Evolutionary conservation across 1,140 invertebrate genomes (phyloP).

Genomic region (Trichogramma pretiosum): DNA sequence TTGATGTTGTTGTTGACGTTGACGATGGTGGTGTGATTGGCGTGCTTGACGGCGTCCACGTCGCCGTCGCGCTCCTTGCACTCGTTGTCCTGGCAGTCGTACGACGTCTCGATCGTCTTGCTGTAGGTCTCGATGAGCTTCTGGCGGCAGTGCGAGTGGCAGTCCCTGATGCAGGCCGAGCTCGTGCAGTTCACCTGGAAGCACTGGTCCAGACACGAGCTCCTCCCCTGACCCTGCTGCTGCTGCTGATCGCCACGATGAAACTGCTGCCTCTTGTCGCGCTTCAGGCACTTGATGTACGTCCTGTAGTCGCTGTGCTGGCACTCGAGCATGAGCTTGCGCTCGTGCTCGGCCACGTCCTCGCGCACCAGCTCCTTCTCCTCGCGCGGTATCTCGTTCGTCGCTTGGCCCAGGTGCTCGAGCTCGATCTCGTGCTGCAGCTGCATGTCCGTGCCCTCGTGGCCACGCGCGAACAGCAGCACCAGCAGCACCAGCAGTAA

Average conservation of each 20-base stretch:
- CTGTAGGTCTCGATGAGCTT: conserved; percentile 20
- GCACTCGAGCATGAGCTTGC: conserved; percentile 21
- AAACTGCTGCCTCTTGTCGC: conserved; percentile 36
- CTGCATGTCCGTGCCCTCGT: no score
- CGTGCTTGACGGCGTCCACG: background rate
- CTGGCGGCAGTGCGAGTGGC: conserved; percentile 26
- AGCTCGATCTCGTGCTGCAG: no score
- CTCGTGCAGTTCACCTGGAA: conserved; percentile 23
- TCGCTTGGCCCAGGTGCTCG: no score
- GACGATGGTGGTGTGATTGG: conserved; percentile 30
- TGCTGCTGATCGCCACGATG: no score
- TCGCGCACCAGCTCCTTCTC: conserved; percentile 2
- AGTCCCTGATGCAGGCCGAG: conserved; percentile 23
- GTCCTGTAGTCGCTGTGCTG: conserved; percentile 35
- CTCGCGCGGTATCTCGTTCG: no score
- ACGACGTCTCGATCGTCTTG: conserved; percentile 11
- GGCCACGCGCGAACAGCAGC: no score
- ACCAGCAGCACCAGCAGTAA: no score
- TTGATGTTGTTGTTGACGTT: conserved; percentile 30
- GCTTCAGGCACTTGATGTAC: conserved; percentile 37
- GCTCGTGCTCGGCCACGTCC: background rate
- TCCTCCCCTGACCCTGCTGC: no score
- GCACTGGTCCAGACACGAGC: conserved; percentile 29
- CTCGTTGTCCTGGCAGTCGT: conserved; percentile 18
- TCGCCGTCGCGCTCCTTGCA: conserved; percentile 11